Base-by-base conservation (phyloP, 2,888 invertebrate species). In the Amphipyra berbera region DNA sequence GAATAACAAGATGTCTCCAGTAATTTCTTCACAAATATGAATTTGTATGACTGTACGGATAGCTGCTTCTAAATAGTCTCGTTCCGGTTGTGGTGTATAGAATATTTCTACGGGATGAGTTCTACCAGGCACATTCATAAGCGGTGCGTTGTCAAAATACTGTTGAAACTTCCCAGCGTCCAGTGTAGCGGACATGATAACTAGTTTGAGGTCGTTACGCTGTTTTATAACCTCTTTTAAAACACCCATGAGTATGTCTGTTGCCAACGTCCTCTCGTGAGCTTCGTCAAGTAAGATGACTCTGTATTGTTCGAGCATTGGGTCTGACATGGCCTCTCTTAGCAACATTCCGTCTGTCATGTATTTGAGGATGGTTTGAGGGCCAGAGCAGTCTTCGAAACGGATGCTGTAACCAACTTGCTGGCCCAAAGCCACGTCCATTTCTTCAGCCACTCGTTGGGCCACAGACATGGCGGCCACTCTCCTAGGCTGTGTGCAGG, bases 321-420 rank as follows among this genome's bases (percentile, higher is more conserved):
- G 99, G 90, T 99, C 99, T 0, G 99, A 99, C 99, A 99, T 99
- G 0, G 99, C 99, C 95, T 99, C 99, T 68, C 99, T 95, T 37
- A 99, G 95, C 90, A 99, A 96, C 99, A 99, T 99, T 98, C 99
- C 99, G 84, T 99, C 99, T 12, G 99, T 99, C 98, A 99, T 98
- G 89, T 99, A 99, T 86, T 99, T 99, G 1, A 99, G 95, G 33
- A 99, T 96, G 0, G 99, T 99, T 86, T 97, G 98, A 0, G 98
- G 96, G 0, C 98, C 98, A 1, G 99, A 99, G 87, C 99, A 99
- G 93, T 99, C 99, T 91, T 99, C 99, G 87, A 99, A 99, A 96
- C 99, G 98, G 87, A 99, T 99, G 87, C 98, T 93, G 82, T 94
- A 94, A 8, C 94, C 94, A 0, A 95, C 94, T 73, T 95, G 94